Evolutionary conservation across 2,888 invertebrate genomes (phyloP).

Genomic region (Arrhopalites spinosus): DNA sequence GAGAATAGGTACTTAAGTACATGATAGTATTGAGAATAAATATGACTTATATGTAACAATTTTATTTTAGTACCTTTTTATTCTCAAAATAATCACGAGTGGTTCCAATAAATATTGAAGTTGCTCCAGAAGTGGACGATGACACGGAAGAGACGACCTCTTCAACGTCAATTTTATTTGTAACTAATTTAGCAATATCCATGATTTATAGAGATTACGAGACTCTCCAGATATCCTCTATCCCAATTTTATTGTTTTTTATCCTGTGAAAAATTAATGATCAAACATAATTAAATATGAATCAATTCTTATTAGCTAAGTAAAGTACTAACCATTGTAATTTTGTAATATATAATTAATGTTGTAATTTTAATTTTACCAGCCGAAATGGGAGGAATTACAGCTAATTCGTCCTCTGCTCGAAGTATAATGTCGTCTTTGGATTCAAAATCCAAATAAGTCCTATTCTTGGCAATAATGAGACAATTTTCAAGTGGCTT

Average conservation of each 20-base stretch:
- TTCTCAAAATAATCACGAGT: slow-evolving; percentile 83
- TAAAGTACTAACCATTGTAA: too few relatives aligned
- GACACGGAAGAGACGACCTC: slow-evolving; percentile 70
- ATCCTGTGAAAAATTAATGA: too few relatives aligned
- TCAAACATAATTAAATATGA: too few relatives aligned
- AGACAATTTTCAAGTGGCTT: slow-evolving; percentile 71
- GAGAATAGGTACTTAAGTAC: too few relatives aligned
- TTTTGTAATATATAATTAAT: not conserved
- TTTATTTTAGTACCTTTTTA: slow-evolving; percentile 67
- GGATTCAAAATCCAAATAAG: slow-evolving; percentile 67
- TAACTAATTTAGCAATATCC: slow-evolving; percentile 73
- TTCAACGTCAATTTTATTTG: slow-evolving; percentile 71
- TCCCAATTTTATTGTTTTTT: too few relatives aligned
- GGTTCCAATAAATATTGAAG: slow-evolving; percentile 86
- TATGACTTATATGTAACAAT: not conserved
- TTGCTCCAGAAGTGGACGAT: slow-evolving; percentile 80
- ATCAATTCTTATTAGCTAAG: too few relatives aligned
- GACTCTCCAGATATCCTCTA: too few relatives aligned
- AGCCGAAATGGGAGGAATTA: slow-evolving; percentile 93
- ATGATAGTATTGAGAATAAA: not conserved
- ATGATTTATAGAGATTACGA: slow-evolving; percentile 59
- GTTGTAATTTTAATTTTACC: too few relatives aligned
- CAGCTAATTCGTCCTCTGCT: slow-evolving; percentile 80
- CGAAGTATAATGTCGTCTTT: slow-evolving; percentile 65
- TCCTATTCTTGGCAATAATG: slow-evolving; percentile 82